Conservation (phyloP, 2,797 vertebrate genomes). For the Macroramphosus scolopax region DNA sequence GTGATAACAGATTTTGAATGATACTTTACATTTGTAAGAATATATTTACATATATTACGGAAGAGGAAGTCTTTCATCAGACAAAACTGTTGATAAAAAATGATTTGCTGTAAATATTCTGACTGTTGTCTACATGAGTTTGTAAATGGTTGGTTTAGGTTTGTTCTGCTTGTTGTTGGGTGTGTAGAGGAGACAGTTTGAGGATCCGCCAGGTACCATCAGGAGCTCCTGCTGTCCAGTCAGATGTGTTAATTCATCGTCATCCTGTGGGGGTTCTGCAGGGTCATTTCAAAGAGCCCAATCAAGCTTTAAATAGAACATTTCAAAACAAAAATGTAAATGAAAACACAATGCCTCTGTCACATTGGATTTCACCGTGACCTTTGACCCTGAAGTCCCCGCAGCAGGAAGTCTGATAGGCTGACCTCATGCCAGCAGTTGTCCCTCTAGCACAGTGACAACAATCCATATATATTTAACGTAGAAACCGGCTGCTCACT, state of each 20-base stretch:
- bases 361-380: conserved; percentile 4
- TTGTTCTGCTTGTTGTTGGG: background rate
- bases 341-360: background rate
- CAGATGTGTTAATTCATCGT: conserved; percentile 48
- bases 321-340: background rate
- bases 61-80: conserved; percentile 18
- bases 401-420: conserved; percentile 44
- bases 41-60: conserved; percentile 26
- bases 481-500: conserved; percentile 20
- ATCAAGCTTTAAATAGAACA: background rate
- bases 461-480: conserved; percentile 9
- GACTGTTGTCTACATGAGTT: conserved; percentile 7
- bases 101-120: background rate
- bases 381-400: conserved; percentile 37
- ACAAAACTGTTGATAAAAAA: conserved; percentile 27
- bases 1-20: conserved; percentile 11
- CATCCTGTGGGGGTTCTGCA: conserved; percentile 51
- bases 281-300: conserved; percentile 10
- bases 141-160: conserved; percentile 53
- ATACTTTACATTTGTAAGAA: conserved; percentile 39
- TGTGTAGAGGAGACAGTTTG: conserved; percentile 12
- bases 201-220: conserved; percentile 49
- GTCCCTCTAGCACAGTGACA: conserved; percentile 28
- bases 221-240: conserved; percentile 52
- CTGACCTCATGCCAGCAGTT: conserved; percentile 64